A percentile compares a stretch with the other conserved stretches of the same genome.
phyloP scores from a whole-genome alignment of 2,113 vertebrate genomes.

The Anoplopoma fimbria region DNA sequence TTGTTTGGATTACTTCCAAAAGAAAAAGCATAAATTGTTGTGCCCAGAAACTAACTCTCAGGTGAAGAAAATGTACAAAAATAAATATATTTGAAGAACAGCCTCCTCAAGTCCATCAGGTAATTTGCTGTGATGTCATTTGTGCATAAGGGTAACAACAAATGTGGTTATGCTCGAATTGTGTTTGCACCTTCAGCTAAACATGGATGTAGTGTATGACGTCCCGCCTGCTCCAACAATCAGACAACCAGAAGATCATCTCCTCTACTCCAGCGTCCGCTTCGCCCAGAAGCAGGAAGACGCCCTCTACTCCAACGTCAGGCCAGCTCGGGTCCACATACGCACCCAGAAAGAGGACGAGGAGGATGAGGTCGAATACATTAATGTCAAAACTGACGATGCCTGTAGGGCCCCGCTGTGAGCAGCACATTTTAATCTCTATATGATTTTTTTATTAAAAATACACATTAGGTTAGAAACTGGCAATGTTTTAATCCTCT shows the following conservation, averaged over 20 bases:
- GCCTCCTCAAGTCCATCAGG: neutral
- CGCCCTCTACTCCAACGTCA: slow-evolving; percentile 33
- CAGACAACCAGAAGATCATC: neutral
- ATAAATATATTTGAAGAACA: too few relatives aligned
- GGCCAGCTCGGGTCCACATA: neutral
- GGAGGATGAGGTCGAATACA: slow-evolving; percentile 9
- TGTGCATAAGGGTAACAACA: neutral
- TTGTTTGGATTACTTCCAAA: too few relatives aligned
- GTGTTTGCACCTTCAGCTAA: slow-evolving; percentile 3
- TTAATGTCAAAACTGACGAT: neutral
- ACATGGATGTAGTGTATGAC: neutral
- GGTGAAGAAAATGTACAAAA: too few relatives aligned
- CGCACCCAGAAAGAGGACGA: accelerated
- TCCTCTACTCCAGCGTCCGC: slow-evolving; percentile 20
- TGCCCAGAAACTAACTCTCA: too few relatives aligned
- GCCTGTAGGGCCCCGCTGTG: neutral
- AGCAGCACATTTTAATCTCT: neutral
- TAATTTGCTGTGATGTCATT: neutral
- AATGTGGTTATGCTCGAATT: neutral
- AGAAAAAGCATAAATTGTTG: too few relatives aligned
- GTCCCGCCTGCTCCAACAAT: neutral
- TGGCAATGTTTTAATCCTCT: neutral
- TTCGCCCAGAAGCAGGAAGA: slow-evolving; percentile 1
- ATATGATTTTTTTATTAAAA: neutral
- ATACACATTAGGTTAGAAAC: neutral